Conservation (phyloP, 2,113 vertebrate species). For the Gymnobelideus leadbeateri region DNA sequence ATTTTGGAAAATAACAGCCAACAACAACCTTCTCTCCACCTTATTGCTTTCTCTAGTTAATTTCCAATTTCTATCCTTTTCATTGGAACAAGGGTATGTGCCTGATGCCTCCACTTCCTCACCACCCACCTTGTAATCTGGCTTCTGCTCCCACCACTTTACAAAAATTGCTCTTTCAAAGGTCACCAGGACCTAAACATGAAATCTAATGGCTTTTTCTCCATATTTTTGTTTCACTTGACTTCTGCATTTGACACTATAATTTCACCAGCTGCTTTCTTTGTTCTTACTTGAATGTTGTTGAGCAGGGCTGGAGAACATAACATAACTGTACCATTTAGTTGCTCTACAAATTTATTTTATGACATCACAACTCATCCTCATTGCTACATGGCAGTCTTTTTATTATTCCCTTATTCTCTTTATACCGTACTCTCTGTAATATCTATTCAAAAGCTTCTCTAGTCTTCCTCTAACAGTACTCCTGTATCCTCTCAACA, state of each 20-base stretch:
- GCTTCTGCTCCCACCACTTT: neutral
- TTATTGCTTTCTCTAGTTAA: neutral
- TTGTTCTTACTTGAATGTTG: neutral
- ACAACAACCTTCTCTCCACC: neutral
- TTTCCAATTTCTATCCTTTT: constrained; percentile 11
- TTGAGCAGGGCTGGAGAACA: neutral
- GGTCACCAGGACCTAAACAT: neutral
- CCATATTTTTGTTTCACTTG: neutral
- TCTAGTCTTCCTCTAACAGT: neutral
- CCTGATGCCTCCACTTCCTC: neutral
- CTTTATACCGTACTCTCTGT: neutral
- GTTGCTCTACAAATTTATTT: neutral
- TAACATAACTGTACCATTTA: neutral
- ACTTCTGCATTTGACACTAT: neutral
- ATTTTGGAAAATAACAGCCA: neutral
- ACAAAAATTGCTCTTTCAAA: constrained; percentile 26
- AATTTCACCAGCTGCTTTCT: neutral
- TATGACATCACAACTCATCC: neutral
- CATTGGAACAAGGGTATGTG: neutral
- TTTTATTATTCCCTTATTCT: neutral
- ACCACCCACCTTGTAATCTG: neutral
- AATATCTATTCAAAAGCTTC: neutral
- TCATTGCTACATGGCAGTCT: neutral
- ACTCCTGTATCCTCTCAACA: neutral
- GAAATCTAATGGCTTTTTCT: neutral